phyloP scores from a whole-genome alignment of 2,888 invertebrate species.

The Erebia aethiops region DNA sequence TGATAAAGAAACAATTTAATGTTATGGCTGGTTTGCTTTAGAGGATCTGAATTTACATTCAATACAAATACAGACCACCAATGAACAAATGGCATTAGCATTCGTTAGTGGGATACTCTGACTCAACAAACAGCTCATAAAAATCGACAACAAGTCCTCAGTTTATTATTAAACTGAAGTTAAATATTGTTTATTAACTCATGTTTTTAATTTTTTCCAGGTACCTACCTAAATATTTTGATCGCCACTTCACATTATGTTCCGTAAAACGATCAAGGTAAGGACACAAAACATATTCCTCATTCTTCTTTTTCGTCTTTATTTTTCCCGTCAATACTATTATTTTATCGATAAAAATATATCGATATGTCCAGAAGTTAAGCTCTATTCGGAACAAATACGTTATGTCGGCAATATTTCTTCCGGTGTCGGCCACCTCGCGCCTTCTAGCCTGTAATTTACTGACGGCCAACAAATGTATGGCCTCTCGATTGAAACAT shows the following conservation, averaged over 20 bases:
- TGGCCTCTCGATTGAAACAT: slow-evolving; percentile 65
- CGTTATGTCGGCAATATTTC: slow-evolving; percentile 70
- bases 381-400: slow-evolving; percentile 57
- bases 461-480: slow-evolving; percentile 50
- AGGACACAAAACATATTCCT: background rate
- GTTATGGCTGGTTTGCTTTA: no score
- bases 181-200: background rate
- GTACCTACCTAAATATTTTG: background rate
- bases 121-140: background rate
- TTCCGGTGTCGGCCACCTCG: slow-evolving; percentile 59
- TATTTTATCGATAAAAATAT: slow-evolving; percentile 8
- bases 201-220: background rate
- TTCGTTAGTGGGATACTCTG: no score
- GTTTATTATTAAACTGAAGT: no score
- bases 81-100: no score
- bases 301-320: background rate
- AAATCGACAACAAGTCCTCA: background rate
- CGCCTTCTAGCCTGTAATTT: slow-evolving; percentile 57
- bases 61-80: no score
- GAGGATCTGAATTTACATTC: no score
- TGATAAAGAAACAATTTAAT: no score
- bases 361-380: slow-evolving; percentile 39
- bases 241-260: background rate
- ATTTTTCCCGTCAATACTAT: background rate
- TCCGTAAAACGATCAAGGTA: background rate